Evolutionary conservation across 2,113 vertebrate species (phyloP), one percentile per base, ranked within the genome.

Genomic region (Ibidorhyncha struthersii): DNA sequence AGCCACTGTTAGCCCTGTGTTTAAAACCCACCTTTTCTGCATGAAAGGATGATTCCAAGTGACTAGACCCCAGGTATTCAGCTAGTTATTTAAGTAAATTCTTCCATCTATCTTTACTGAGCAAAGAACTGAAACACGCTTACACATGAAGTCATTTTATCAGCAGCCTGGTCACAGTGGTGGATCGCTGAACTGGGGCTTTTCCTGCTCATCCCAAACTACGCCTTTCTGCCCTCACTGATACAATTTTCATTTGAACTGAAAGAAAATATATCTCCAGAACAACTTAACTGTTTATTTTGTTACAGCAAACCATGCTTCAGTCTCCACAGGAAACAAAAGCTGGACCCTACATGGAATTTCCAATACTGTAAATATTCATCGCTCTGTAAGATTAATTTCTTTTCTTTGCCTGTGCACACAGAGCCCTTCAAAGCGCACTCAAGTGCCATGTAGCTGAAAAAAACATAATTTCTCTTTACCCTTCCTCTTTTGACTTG

Each of bases 11-110:
- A 91, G 62, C 27, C 7, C 41, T 67, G 67, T 56, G 63, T 84
- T 97, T 83, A 79, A 90, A 90, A 74, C 22, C 7, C 84, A 74
- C 67, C 41, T 76, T 73, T 86, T 92, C 84, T 29, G 77, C 72
- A 93, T 72, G 72, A 71, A 95, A 87, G 81, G 58, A 82, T 81
- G 79, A 97, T 49, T 87, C 67, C 47, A 59, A 90, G 76, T 38
- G 80, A 78, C 80, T 70, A 58, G 65, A 89, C 20, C 58, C 53
- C 81, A 55, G 36, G 40, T 56, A 49, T 47, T 76, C 61, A 30
- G 65, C 14, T 52, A 70, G 41, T 59, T 61, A 47, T 86, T 93
- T 71, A 56, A 78, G 56, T 30, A 69, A 82, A 82, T 65, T 43
- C 66, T 76, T 71, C 76, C 49, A 25, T 52, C 69, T 32, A 2